Evolutionary conservation across 2,888 invertebrate species (phyloP).

Genomic region (Noctua janthe): DNA sequence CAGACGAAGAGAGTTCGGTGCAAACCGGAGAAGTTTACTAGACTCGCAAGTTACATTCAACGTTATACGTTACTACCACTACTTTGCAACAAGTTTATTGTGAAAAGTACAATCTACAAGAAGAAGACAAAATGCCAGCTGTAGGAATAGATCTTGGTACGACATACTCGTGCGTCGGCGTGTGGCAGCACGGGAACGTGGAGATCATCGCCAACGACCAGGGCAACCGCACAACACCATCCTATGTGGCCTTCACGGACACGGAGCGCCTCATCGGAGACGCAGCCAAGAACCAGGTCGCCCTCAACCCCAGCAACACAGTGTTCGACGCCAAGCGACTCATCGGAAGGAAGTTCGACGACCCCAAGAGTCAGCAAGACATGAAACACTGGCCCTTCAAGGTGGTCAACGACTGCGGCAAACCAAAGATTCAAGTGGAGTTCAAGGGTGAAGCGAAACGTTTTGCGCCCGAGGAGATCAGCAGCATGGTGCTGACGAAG

Average conservation of each 20-base stretch:
- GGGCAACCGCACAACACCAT: slow-evolving; percentile 93
- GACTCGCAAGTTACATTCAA: slow-evolving; percentile 30
- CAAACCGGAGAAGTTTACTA: slow-evolving; percentile 73
- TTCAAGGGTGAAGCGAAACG: slow-evolving; percentile 92
- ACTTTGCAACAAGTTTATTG: slow-evolving; percentile 31
- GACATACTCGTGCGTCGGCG: slow-evolving; percentile 90
- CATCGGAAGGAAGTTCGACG: slow-evolving; percentile 94
- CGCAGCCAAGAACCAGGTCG: slow-evolving; percentile 93
- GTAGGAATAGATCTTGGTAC: slow-evolving; percentile 90
- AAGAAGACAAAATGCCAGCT: slow-evolving; percentile 84
- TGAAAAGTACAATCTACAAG: slow-evolving; percentile 49
- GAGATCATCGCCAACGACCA: slow-evolving; percentile 93
- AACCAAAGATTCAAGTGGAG: slow-evolving; percentile 92
- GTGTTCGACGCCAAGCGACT: slow-evolving; percentile 94
- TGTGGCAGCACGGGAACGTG: slow-evolving; percentile 92
- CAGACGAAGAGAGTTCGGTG: slow-evolving; percentile 76
- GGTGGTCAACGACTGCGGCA: slow-evolving; percentile 91
- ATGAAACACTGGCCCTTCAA: slow-evolving; percentile 96
- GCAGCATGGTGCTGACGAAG: slow-evolving; percentile 95
- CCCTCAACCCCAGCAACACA: slow-evolving; percentile 94
- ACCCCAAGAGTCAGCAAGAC: slow-evolving; percentile 93
- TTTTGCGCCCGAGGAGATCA: slow-evolving; percentile 93
- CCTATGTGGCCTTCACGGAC: slow-evolving; percentile 94
- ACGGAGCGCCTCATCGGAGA: slow-evolving; percentile 93
- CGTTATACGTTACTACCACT: slow-evolving; percentile 40